Conservation (phyloP, 2,797 vertebrate species). For the Perodicticus potto region DNA sequence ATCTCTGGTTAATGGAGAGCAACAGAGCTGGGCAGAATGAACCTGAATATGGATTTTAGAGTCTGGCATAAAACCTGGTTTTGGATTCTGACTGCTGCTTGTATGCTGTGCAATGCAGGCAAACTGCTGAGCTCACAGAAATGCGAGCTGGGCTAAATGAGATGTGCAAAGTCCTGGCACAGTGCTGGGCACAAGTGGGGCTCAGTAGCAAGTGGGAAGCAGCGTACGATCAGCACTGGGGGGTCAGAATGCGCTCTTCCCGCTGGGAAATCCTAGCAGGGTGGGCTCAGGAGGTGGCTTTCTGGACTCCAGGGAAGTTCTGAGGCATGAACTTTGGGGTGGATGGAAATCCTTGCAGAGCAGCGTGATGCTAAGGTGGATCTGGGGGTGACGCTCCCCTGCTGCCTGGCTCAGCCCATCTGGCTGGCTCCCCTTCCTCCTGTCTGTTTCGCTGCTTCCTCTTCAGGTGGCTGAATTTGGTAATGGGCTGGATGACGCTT, state of each 20-base stretch:
- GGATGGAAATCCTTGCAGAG: not conserved
- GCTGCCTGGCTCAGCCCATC: not conserved
- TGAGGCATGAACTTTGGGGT: not conserved
- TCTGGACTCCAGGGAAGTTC: not conserved
- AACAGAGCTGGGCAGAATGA: not conserved
- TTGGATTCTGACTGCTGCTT: not conserved
- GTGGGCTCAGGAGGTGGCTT: not conserved
- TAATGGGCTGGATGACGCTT: slow-evolving; percentile 59
- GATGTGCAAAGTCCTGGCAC: too few species aligned
- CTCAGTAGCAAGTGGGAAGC: not conserved
- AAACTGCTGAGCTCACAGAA: not conserved
- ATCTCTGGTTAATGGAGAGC: not conserved
- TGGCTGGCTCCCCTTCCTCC: not conserved
- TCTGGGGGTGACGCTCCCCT: not conserved
- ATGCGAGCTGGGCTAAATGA: rapidly evolving
- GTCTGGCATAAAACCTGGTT: not conserved
- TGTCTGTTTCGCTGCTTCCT: slow-evolving; percentile 26
- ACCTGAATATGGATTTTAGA: not conserved
- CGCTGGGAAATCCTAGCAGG: not conserved
- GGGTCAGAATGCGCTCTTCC: not conserved
- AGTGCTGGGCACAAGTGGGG: not conserved
- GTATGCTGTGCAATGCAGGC: not conserved
- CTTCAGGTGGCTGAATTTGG: slow-evolving; percentile 68
- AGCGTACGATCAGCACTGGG: rapidly evolving
- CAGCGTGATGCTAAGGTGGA: not conserved